phyloP scores from a whole-genome alignment of 35 echinoderm and acorn worm species.

The Ophiothrix spiculata region DNA sequence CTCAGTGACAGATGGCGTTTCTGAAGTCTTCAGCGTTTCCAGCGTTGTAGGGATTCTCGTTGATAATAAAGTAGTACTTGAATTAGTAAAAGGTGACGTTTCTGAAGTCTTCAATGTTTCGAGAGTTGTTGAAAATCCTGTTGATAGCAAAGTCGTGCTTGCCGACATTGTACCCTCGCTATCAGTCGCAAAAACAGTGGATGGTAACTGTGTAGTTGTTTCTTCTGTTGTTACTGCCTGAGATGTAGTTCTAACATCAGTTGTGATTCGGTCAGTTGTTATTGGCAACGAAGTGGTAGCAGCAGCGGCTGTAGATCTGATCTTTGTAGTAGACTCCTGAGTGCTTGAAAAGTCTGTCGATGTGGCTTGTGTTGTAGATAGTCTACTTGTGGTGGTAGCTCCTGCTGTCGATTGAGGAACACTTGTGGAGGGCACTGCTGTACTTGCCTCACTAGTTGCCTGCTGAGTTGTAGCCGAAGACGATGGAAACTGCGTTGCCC shows the following conservation, averaged over 20 bases:
- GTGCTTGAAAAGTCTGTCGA: background rate
- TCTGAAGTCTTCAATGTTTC: background rate
- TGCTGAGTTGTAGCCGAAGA: background rate
- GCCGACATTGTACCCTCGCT: background rate
- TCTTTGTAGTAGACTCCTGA: background rate
- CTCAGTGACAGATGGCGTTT: no score
- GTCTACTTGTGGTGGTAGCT: background rate
- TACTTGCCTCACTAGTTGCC: background rate
- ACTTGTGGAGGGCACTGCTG: background rate
- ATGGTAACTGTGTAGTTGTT: background rate
- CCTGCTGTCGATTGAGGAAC: no score
- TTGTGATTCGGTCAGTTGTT: background rate
- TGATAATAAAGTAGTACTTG: no score
- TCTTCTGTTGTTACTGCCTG: background rate
- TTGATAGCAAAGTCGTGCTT: background rate
- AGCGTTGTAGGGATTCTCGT: no score
- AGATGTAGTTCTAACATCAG: background rate
- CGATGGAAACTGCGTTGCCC: background rate
- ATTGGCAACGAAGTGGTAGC: background rate
- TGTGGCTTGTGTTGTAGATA: background rate
- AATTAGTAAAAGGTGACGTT: background rate
- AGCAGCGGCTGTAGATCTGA: background rate
- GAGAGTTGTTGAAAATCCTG: background rate
- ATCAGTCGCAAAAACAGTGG: background rate
- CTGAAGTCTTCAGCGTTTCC: no score